phyloP scores from a whole-genome alignment of 2,113 vertebrate species.

The Taxidea taxus region DNA sequence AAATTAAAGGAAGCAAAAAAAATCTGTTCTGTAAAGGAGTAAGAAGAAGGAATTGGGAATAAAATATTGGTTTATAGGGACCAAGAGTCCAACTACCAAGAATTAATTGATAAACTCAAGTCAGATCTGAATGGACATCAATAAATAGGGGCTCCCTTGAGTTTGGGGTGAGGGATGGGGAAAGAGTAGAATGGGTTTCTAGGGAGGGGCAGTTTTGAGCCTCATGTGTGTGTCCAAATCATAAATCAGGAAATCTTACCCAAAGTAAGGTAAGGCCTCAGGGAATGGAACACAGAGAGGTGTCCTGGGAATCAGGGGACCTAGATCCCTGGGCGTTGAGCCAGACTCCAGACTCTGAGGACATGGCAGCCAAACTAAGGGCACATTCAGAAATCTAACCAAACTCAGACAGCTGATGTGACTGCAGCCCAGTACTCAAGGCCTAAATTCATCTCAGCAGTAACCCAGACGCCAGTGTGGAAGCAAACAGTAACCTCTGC shows the following conservation, averaged over 20 bases:
- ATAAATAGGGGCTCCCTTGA: background rate
- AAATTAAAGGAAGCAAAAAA: background rate
- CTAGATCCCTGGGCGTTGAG: background rate
- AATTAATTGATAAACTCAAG: background rate
- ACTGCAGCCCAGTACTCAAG: background rate
- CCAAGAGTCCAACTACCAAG: background rate
- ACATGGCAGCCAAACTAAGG: background rate
- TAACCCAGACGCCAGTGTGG: background rate
- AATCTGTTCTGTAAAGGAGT: background rate
- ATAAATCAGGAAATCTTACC: background rate
- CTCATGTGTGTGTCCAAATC: background rate
- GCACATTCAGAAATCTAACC: background rate
- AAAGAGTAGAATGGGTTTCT: background rate
- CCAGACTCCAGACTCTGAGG: background rate
- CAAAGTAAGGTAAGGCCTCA: fast-evolving
- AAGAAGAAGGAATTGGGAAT: background rate
- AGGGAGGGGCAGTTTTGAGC: background rate
- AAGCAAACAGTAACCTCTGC: background rate
- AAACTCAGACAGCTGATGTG: background rate
- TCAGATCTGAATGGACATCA: background rate
- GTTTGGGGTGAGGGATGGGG: too few species aligned
- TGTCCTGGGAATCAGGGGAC: background rate
- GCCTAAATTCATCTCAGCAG: background rate
- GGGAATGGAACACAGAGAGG: background rate
- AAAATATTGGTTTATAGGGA: background rate